These are phyloP conservation scores for Galerucella pusilla DNA, from an alignment of 2,888 invertebrate species.

Conservation along the genomic window DNA sequence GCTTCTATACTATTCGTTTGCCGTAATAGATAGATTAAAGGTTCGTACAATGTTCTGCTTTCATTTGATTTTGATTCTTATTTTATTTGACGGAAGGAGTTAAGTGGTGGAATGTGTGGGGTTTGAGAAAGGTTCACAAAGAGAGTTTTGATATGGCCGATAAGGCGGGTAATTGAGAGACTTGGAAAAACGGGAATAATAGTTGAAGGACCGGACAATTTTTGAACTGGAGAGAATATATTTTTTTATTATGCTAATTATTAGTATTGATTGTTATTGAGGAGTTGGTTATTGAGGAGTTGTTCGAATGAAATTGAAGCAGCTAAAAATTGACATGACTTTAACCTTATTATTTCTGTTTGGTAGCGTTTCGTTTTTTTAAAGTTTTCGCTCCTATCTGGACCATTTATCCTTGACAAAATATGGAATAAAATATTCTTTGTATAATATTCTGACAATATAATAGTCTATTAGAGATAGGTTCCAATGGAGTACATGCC, in stretches of 20 bases:
- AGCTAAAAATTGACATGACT: no score
- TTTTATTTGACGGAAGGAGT: conserved; percentile 59
- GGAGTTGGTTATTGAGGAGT: no score
- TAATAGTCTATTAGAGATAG: no score
- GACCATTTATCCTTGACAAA: no score
- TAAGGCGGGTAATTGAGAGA: conserved; percentile 4
- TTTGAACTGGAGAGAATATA: background rate
- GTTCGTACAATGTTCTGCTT: conserved; percentile 56
- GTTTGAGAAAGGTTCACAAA: conserved; percentile 35
- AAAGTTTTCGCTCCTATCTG: no score
- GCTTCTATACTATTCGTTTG: conserved; percentile 19
- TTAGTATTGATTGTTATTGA: no score
- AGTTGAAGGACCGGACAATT: background rate
- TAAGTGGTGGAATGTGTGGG: conserved; percentile 41
- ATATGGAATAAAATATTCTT: no score
- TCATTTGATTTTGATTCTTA: conserved; percentile 58
- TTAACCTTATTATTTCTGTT: no score
- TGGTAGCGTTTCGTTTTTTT: no score
- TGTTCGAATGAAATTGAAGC: no score
- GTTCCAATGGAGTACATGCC: no score
- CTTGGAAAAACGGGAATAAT: background rate
- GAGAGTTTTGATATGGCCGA: conserved; percentile 25
- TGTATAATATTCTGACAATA: no score
- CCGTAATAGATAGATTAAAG: conserved; percentile 48
- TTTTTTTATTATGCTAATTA: background rate